Evolutionary conservation across 2,113 vertebrate genomes (phyloP).

Genomic region (Carassius gibelio): DNA sequence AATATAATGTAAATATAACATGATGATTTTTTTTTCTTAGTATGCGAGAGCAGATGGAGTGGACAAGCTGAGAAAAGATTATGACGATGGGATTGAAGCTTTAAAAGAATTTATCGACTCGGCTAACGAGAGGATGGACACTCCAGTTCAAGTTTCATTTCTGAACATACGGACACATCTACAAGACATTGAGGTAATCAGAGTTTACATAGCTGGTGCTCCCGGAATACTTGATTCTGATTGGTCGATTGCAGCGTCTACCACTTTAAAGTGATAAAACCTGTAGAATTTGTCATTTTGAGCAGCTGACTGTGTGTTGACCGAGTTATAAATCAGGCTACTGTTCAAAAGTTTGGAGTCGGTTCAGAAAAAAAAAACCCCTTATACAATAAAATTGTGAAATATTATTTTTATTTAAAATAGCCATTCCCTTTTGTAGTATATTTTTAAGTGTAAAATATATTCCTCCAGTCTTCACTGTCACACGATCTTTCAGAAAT

Average conservation of each 20-base stretch:
- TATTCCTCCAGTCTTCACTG: background rate
- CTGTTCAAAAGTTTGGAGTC: background rate
- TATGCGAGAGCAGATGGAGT: conserved; percentile 92
- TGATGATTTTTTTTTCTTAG: conserved; percentile 66
- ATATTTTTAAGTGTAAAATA: background rate
- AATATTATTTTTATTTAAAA: background rate
- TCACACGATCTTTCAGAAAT: background rate
- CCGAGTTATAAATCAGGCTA: background rate
- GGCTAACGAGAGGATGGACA: conserved; percentile 82
- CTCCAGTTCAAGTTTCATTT: conserved; percentile 86
- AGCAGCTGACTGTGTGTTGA: background rate
- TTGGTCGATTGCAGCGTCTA: background rate
- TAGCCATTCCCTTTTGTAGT: background rate
- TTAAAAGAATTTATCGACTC: conserved; percentile 86
- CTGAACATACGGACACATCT: conserved; percentile 85
- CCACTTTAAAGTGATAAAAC: background rate
- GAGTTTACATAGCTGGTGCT: background rate
- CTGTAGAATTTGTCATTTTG: background rate
- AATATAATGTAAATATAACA: background rate
- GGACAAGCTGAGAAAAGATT: conserved; percentile 89
- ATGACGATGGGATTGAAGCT: conserved; percentile 80
- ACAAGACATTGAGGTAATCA: conserved; percentile 88
- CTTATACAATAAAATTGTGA: background rate
- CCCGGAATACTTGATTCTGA: background rate
- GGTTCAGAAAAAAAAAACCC: background rate